Conservation (phyloP, 2,888 invertebrate species). For the Cephonodes hylas region DNA sequence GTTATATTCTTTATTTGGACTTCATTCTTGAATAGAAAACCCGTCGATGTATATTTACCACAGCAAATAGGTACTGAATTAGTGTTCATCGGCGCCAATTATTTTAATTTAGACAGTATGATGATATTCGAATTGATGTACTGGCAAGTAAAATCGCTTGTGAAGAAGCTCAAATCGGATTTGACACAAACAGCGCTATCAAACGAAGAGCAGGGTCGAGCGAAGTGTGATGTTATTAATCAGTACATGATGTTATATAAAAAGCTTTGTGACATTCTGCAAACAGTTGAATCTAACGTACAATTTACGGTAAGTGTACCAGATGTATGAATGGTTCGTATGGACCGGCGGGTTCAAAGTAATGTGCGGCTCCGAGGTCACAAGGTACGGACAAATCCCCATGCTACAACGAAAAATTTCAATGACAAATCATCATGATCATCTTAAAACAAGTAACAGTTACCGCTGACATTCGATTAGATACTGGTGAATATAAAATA, state of each 20-base stretch:
- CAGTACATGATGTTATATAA: neutral
- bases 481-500: no score
- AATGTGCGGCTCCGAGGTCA: no score
- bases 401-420: no score
- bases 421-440: no score
- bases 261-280: neutral
- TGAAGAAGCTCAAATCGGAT: neutral
- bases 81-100: neutral
- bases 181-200: neutral
- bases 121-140: neutral
- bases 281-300: neutral
- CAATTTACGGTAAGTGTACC: neutral
- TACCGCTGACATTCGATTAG: no score
- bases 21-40: neutral
- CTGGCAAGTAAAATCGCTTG: neutral
- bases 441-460: no score
- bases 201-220: neutral
- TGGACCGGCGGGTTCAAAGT: no score
- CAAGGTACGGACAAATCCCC: no score
- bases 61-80: neutral
- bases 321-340: no score
- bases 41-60: neutral
- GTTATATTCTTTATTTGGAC: neutral
- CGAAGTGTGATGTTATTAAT: neutral
- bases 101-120: neutral